Conservation (phyloP, 2,797 vertebrate species). For the Cyprinodon diabolis region DNA sequence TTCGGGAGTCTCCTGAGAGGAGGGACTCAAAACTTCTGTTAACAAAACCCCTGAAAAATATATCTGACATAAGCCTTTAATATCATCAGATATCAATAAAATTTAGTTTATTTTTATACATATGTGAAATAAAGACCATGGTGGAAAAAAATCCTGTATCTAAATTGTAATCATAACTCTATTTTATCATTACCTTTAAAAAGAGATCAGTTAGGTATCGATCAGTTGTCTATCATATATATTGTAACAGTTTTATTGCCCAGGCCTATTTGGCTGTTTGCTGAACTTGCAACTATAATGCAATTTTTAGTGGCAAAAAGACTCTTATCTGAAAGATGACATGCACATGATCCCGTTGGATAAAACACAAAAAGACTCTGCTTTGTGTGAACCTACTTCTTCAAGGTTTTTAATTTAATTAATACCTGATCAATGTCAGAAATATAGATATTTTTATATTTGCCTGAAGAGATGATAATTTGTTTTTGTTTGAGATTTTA, state of each 20-base stretch:
- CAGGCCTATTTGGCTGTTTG: not conserved
- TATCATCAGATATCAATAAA: too few species aligned
- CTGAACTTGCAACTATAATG: not conserved
- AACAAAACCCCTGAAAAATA: constrained; percentile 1
- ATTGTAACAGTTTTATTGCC: too few species aligned
- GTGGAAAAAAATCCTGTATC: too few species aligned
- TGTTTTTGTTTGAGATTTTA: not conserved
- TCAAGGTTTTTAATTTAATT: not conserved
- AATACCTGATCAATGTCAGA: not conserved
- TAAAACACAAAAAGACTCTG: not conserved
- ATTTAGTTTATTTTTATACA: too few species aligned
- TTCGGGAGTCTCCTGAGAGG: constrained; percentile 29
- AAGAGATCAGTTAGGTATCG: too few species aligned
- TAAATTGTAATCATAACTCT: too few species aligned
- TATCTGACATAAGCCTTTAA: too few species aligned
- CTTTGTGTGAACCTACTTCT: not conserved
- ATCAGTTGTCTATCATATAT: too few species aligned
- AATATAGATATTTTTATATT: not conserved
- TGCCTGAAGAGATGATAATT: not conserved
- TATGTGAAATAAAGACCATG: too few species aligned
- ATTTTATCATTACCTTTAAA: too few species aligned
- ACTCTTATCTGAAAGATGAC: not conserved
- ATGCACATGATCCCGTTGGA: not conserved
- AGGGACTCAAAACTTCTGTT: constrained; percentile 45
- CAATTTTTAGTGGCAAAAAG: not conserved